Evolutionary conservation across 2,113 vertebrate species (phyloP).

Genomic region (Hippocampus zosterae): DNA sequence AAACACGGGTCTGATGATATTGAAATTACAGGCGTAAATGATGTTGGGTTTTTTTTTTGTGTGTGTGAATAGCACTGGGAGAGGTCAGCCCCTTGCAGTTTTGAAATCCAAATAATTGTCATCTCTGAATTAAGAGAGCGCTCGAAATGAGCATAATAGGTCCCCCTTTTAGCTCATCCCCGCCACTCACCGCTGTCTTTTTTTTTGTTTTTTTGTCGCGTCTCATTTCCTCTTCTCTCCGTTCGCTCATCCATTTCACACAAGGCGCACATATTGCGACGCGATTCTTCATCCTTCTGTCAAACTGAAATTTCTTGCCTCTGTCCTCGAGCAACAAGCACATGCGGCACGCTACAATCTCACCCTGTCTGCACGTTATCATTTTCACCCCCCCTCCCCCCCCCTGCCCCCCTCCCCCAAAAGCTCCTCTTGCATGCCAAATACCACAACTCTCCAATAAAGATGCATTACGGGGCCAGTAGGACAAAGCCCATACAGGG

Average conservation of each 20-base stretch:
- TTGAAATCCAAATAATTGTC: neutral
- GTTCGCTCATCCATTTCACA: constrained; percentile 20
- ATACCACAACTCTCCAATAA: constrained; percentile 25
- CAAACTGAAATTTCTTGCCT: constrained; percentile 28
- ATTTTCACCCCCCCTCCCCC: constrained; percentile 20
- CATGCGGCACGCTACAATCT: constrained; percentile 19
- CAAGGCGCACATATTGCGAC: neutral
- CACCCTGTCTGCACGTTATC: constrained; percentile 18
- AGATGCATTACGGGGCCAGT: constrained; percentile 39
- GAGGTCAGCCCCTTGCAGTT: neutral
- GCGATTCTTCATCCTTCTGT: constrained; percentile 35
- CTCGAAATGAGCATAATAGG: constrained; percentile 1
- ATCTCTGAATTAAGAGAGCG: neutral
- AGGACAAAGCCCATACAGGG: constrained; percentile 34
- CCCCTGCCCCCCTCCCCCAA: neutral
- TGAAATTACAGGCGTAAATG: too few species aligned
- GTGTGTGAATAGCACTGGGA: neutral
- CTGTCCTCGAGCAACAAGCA: constrained; percentile 31
- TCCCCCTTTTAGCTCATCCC: neutral
- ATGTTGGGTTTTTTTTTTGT: neutral
- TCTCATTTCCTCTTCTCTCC: constrained; percentile 28
- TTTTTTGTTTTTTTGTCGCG: constrained; percentile 16
- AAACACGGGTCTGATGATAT: too few species aligned
- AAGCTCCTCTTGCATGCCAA: neutral
- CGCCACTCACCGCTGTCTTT: constrained; percentile 32